Evolutionary conservation across 1,140 invertebrate species (phyloP).

Genomic region (Aphidius ervi): DNA sequence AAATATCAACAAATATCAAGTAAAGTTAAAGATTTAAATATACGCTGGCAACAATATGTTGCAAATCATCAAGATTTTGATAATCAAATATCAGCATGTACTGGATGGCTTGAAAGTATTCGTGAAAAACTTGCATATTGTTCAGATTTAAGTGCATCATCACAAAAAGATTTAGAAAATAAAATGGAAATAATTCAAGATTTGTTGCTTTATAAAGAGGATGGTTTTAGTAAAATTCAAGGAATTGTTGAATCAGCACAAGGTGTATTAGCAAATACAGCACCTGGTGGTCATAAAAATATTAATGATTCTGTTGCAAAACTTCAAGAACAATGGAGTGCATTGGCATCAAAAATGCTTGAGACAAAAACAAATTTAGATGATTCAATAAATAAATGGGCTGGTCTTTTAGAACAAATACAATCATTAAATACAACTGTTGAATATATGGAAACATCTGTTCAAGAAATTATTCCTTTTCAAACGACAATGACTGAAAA

Average conservation of each 20-base stretch:
- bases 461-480: slow-evolving; percentile 70
- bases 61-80: slow-evolving; percentile 85
- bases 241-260: slow-evolving; percentile 84
- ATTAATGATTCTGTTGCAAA: slow-evolving; percentile 80
- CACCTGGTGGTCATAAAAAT: slow-evolving; percentile 77
- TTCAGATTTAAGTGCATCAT: slow-evolving; percentile 73
- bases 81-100: slow-evolving; percentile 72
- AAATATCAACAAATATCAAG: slow-evolving; percentile 87
- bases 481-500: slow-evolving; percentile 82
- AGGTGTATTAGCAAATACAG: slow-evolving; percentile 88
- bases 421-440: slow-evolving; percentile 80
- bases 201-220: slow-evolving; percentile 82
- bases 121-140: slow-evolving; percentile 80
- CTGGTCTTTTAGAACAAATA: slow-evolving; percentile 82
- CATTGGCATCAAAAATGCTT: slow-evolving; percentile 79
- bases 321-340: slow-evolving; percentile 87
- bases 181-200: slow-evolving; percentile 84
- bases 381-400: slow-evolving; percentile 85
- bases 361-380: slow-evolving; percentile 85
- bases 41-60: slow-evolving; percentile 89
- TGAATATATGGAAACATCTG: slow-evolving; percentile 67
- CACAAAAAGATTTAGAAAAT: slow-evolving; percentile 79
- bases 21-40: slow-evolving; percentile 86
- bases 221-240: slow-evolving; percentile 83
- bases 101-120: slow-evolving; percentile 80